Base-by-base conservation (phyloP, 30 jellyfish, hydroid and myxozoan species). In the Turritopsis dohrnii region DNA sequence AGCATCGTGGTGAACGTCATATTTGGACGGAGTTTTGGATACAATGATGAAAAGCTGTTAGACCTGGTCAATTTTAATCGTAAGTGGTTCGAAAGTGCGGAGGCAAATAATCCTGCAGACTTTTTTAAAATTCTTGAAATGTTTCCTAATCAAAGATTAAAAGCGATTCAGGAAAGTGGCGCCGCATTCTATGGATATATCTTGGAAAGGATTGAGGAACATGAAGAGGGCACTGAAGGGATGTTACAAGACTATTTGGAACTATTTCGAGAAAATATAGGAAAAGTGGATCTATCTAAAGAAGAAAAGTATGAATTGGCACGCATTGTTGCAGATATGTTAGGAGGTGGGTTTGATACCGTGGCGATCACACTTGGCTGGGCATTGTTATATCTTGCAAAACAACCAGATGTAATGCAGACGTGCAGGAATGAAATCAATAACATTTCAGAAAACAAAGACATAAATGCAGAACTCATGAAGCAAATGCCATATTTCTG, bases 281-380 rank as follows among this genome's bases (percentile, higher is more conserved):
- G 86, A 20, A 29, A 24, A 17, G 29, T 13, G 26, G 86, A 79
- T 0, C 29, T 79, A 29, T 28, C 86, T 16, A 54, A 52, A 16
- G 28, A 29, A 21, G 86, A 79, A 16, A 54, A 52, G 29, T 23
- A 24, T 21, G 86, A 83, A 72, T 69, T 54, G 0, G 89, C 87
- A 4, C 31, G 89, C 18, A n/a, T 31, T 4, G 16, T 83, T 21
- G 66, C 87, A 20, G 89, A 83, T 83, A 27, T 83, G 21, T 29
- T 83, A 27, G 89, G 89, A 0, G 89, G 84, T 18, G 89, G 89
- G 18, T 83, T 83, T 72, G 89, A 83, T 83, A 83, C 89, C 8
- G 87, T 83, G n/a, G 86, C 89, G 52, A 53, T 25, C 8, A 29
- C 89, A 26, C 52, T 83, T 0, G 52, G 71, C 16, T 83, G 89